These are phyloP conservation scores for Cheilosia scutellata DNA, from an alignment of 2,888 invertebrate genomes.

Conservation along the genomic window DNA sequence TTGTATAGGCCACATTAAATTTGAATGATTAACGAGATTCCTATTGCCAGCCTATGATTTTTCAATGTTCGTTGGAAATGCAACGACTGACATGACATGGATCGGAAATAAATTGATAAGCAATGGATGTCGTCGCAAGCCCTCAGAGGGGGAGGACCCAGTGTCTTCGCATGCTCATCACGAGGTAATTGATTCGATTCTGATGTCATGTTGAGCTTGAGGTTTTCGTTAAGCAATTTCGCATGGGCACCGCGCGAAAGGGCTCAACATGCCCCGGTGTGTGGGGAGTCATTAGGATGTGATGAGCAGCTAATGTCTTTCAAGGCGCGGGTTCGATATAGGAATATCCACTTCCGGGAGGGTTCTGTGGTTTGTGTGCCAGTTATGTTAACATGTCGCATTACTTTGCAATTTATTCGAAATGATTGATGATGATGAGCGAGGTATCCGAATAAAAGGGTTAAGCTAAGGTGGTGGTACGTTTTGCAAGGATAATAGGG, in stretches of 20 bases:
- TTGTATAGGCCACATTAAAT: conserved; percentile 30
- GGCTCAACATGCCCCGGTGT: conserved; percentile 34
- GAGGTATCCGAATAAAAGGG: conserved; percentile 19
- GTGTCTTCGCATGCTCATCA: conserved; percentile 18
- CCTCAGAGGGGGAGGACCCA: background rate
- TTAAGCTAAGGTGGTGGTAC: background rate
- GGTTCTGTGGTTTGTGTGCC: background rate
- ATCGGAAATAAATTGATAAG: conserved; percentile 71
- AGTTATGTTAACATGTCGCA: conserved; percentile 59
- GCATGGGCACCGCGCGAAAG: conserved; percentile 45
- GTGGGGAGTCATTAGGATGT: conserved; percentile 54
- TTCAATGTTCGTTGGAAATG: conserved; percentile 39
- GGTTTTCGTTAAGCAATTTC: conserved; percentile 50
- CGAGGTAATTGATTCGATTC: conserved; percentile 70
- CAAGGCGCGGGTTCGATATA: conserved; percentile 47
- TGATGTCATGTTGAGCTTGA: conserved; percentile 68
- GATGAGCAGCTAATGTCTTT: conserved; percentile 67
- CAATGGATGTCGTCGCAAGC: conserved; percentile 57
- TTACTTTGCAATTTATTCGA: conserved; percentile 64
- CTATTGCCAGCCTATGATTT: conserved; percentile 55
- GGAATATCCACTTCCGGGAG: background rate
- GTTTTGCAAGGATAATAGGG: background rate
- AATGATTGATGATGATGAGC: conserved; percentile 71
- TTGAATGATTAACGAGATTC: conserved; percentile 70
- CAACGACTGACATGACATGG: conserved; percentile 53